Evolutionary conservation across 2,888 invertebrate genomes (phyloP).

Genomic region (Ectemnius cavifrons): DNA sequence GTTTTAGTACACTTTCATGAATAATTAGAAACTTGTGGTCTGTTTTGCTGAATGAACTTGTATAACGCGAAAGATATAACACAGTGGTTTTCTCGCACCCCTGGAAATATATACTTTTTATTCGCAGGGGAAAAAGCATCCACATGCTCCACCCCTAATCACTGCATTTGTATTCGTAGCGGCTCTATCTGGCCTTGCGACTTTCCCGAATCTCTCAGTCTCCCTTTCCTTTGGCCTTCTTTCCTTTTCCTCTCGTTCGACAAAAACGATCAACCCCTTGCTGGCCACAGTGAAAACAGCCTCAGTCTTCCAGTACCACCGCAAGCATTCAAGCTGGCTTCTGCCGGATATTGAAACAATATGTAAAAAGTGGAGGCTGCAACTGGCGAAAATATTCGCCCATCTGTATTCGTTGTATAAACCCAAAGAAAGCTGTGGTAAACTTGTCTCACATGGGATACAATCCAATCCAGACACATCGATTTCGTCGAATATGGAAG

Average conservation of each 20-base stretch:
- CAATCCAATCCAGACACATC: too few relatives aligned
- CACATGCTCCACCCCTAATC: constrained; percentile 60
- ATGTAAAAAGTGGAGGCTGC: constrained; percentile 63
- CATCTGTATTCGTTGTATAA: constrained; percentile 25
- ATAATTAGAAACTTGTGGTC: too few relatives aligned
- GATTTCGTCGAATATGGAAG: too few relatives aligned
- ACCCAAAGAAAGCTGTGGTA: constrained; percentile 33
- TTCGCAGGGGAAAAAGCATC: constrained; percentile 37
- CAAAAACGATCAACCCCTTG: neutral
- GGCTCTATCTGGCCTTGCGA: constrained; percentile 48
- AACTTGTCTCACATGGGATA: too few relatives aligned
- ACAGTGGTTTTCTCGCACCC: constrained; percentile 12
- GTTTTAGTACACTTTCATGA: too few relatives aligned
- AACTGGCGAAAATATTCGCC: constrained; percentile 28
- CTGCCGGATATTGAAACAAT: constrained; percentile 59
- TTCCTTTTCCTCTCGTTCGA: neutral
- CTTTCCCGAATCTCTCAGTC: neutral
- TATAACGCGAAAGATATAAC: constrained; percentile 22
- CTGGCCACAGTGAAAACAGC: neutral
- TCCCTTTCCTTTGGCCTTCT: neutral
- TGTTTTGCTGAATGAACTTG: too few relatives aligned
- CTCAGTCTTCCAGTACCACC: too few relatives aligned
- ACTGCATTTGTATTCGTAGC: constrained; percentile 72
- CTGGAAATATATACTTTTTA: constrained; percentile 43
- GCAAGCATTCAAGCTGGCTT: too few relatives aligned